Percentiles rank a stretch among this genome's conserved stretches.
These are phyloP conservation scores for Menidia menidia DNA, from an alignment of 2,797 vertebrate genomes.

Conservation along the genomic window DNA sequence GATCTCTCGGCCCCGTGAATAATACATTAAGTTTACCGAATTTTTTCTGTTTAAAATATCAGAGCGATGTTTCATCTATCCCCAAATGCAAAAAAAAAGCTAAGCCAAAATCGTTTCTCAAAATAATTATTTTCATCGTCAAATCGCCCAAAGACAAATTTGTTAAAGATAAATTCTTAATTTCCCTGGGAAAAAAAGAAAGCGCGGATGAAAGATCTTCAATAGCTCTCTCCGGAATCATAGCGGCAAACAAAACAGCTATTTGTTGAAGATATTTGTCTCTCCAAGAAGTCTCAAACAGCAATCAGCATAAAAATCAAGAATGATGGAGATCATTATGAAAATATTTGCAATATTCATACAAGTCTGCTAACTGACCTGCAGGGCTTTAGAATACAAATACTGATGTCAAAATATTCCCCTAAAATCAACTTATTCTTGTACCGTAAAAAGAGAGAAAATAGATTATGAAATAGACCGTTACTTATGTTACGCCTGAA, in stretches of 20 bases:
- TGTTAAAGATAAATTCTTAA: slow-evolving; percentile 34
- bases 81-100: slow-evolving; percentile 1
- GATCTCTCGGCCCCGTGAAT: slow-evolving; percentile 45
- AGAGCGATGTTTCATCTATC: not conserved
- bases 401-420: too few species aligned
- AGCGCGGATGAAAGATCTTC: slow-evolving; percentile 8
- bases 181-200: not conserved
- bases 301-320: slow-evolving; percentile 37
- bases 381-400: too few species aligned
- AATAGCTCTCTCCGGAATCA: slow-evolving; percentile 45
- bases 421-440: not conserved
- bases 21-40: slow-evolving; percentile 31
- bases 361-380: too few species aligned
- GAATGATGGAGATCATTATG: slow-evolving; percentile 15
- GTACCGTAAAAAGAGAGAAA: not conserved
- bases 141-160: slow-evolving; percentile 20
- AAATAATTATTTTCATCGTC: slow-evolving; percentile 11
- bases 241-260: slow-evolving; percentile 50
- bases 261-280: slow-evolving; percentile 61
- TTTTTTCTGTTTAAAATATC: slow-evolving; percentile 13
- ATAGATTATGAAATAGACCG: not conserved
- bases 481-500: not conserved
- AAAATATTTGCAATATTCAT: slow-evolving; percentile 7
- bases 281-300: slow-evolving; percentile 43
- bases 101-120: not conserved